Evolutionary conservation across 2,797 vertebrate genomes (phyloP).

Genomic region (Ctenopoma multispine): DNA sequence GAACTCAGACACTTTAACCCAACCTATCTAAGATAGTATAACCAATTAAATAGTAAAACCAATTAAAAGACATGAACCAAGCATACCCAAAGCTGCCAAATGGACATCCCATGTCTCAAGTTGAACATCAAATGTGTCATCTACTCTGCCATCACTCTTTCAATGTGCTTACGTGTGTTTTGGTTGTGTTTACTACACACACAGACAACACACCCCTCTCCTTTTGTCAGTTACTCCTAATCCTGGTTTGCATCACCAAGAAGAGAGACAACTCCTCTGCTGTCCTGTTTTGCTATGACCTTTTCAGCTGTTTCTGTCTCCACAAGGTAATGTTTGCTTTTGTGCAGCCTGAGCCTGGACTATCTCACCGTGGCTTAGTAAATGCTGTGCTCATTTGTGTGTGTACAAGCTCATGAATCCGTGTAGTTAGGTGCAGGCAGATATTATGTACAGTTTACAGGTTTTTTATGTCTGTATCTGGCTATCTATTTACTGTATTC

Average conservation of each 20-base stretch:
- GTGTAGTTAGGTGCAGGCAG: not conserved
- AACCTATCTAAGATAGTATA: constrained; percentile 24
- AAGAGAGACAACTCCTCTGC: constrained; percentile 40
- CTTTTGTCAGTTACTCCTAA: constrained; percentile 22
- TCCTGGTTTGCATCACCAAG: constrained; percentile 58
- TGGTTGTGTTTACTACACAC: not conserved
- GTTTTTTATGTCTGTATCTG: not conserved
- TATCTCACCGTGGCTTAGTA: constrained; percentile 62
- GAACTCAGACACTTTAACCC: constrained; percentile 27
- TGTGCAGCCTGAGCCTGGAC: constrained; percentile 68
- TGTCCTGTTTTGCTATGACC: constrained; percentile 41
- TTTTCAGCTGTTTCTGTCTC: constrained; percentile 51
- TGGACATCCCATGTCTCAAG: constrained; percentile 29
- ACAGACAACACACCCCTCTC: not conserved
- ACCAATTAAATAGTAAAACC: constrained; percentile 42
- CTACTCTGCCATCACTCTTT: constrained; percentile 5
- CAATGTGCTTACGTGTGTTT: not conserved
- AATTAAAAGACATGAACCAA: constrained; percentile 55
- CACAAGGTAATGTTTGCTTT: constrained; percentile 72
- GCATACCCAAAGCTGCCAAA: constrained; percentile 44
- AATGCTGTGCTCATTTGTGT: constrained; percentile 16
- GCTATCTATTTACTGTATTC: not conserved
- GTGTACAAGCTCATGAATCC: not conserved
- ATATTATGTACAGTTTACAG: not conserved
- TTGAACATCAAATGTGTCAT: constrained; percentile 7